Evolutionary conservation across 2,888 invertebrate genomes (phyloP).

Genomic region (Hartigia nigra): DNA sequence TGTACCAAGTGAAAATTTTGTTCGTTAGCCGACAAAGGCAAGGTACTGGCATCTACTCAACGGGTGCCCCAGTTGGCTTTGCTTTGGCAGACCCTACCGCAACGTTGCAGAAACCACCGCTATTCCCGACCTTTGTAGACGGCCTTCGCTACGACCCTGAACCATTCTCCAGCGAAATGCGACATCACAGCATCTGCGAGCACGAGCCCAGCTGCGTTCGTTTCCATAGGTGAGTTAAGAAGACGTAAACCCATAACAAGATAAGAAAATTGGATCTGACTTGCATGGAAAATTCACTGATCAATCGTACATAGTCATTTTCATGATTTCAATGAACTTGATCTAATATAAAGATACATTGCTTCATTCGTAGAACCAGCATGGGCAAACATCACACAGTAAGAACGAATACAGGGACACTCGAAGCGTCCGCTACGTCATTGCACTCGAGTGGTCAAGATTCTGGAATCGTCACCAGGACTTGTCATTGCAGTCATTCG

Average conservation of each 20-base stretch:
- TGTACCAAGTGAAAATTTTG: slow-evolving; percentile 3
- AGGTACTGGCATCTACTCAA: slow-evolving; percentile 51
- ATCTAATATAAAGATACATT: neutral
- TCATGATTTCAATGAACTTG: neutral
- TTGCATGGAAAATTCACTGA: neutral
- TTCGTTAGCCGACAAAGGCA: slow-evolving; percentile 49
- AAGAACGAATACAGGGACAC: slow-evolving; percentile 55
- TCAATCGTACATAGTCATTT: neutral
- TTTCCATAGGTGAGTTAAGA: slow-evolving; percentile 29
- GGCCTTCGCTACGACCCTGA: slow-evolving; percentile 63
- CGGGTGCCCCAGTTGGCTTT: slow-evolving; percentile 53
- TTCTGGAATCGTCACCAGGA: slow-evolving; percentile 76
- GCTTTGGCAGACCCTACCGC: slow-evolving; percentile 57
- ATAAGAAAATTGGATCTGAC: neutral
- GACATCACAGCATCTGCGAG: slow-evolving; percentile 54
- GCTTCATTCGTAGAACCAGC: slow-evolving; percentile 10
- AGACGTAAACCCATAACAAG: neutral
- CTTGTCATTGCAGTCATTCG: slow-evolving; percentile 77
- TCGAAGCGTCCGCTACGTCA: slow-evolving; percentile 82
- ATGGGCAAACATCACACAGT: slow-evolving; percentile 23
- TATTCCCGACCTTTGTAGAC: slow-evolving; percentile 66
- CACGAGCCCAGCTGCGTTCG: slow-evolving; percentile 56
- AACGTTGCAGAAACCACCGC: slow-evolving; percentile 62
- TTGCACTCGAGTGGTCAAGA: slow-evolving; percentile 86
- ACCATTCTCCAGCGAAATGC: slow-evolving; percentile 53